Conservation (phyloP, 2,113 vertebrate genomes). For the Atlantisia rogersi region DNA sequence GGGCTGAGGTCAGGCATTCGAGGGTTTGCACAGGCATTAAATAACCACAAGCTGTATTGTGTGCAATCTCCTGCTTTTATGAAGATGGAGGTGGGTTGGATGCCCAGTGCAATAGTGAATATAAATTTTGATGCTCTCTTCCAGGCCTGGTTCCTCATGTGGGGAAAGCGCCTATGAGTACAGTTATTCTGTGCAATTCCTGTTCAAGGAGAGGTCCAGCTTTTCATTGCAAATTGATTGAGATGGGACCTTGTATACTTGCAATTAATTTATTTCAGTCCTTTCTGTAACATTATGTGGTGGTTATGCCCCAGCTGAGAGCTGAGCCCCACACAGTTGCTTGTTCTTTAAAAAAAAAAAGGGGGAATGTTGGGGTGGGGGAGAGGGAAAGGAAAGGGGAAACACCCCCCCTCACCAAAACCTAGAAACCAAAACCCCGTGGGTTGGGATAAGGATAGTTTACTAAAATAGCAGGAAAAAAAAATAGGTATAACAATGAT, state of each 20-base stretch:
- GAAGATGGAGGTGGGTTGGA: neutral
- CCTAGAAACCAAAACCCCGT: too few species aligned
- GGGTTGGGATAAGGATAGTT: too few species aligned
- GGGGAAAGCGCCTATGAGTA: neutral
- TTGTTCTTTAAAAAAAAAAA: too few species aligned
- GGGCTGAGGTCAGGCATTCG: neutral
- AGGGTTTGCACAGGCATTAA: neutral
- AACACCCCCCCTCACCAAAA: too few species aligned
- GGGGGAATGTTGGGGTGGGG: too few species aligned
- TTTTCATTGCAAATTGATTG: neutral
- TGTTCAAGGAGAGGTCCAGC: neutral
- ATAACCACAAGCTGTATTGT: neutral
- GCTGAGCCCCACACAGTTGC: too few species aligned
- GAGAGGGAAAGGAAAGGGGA: too few species aligned
- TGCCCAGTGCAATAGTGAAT: neutral
- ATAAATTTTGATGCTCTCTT: neutral
- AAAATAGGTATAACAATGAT: too few species aligned
- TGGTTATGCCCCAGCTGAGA: too few species aligned
- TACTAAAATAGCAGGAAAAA: too few species aligned
- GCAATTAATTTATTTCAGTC: neutral
- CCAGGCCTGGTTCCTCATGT: neutral
- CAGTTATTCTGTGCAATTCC: neutral
- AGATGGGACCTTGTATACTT: neutral
- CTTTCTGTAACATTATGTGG: neutral
- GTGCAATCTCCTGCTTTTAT: neutral